Base-by-base conservation (phyloP, 2,113 vertebrate genomes). In the Calyptommatus sinebrachiatus region DNA sequence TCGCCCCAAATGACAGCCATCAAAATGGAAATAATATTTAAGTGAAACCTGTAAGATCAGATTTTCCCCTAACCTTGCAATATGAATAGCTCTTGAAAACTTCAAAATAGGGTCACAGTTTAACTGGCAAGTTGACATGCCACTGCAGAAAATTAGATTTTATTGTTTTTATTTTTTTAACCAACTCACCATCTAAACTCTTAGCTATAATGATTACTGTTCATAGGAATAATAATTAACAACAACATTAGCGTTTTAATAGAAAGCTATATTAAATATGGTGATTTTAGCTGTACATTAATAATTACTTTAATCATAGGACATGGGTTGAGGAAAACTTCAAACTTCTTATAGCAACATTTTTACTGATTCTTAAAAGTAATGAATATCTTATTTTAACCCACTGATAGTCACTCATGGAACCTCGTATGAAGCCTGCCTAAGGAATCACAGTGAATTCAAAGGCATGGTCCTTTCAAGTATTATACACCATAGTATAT, bases 11-110 rank as follows among this genome's bases (percentile, higher is more conserved):
- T 90, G 92, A 95, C 91, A 95, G 90, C 78, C 91, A 92, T 94
- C 92, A 94, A 94, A 94, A 94, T 87, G 90, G 91, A 93, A 95
- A 94, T 82, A 93, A 92, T 91, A 93, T 94, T 95, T 84, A 89
- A 92, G 87, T 91, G 88, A 92, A 94, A 94, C 87, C 89, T 93
- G 89, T 78, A 93, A 93, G 94, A 96, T 94, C 94, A 93, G 90
- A 89, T 95, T 94, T 90, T 92, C 90, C 90, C 77, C 76, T 90
- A 90, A 89, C 89, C 89, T 88, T 75, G 62, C 84, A 91, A 94
- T 60, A 80, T 76, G 82, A 18, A 72, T 88, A 92, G 91, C 91
- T 94, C 94, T 94, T 88, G 91, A 92, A 91, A 89, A 81, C 87
- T 85, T 86, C 70, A 88, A 85, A 78, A 80, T 82, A 77, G 92